Evolutionary conservation across 2,888 invertebrate species (phyloP), one percentile per base, ranked within the genome.

Genomic region (Brenthis ino): DNA sequence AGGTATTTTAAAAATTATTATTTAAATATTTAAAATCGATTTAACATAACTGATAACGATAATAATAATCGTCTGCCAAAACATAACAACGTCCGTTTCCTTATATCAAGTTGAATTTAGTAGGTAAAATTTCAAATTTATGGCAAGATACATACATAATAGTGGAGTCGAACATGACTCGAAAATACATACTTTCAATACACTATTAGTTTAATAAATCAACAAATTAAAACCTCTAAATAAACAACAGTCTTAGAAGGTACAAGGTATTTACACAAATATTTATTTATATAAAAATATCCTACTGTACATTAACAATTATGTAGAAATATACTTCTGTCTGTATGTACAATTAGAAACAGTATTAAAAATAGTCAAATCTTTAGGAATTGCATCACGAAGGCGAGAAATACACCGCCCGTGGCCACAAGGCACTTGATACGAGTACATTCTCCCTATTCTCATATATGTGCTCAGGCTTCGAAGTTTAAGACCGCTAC

Each of bases 221-320:
- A 91, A 89, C 89, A 83, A 89, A 89, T 91, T 90, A 93, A 89
- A 93, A 85, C 85, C 89, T 92, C 89, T 92, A 90, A 72, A 85
- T 87, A 85, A 91, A 91, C 92, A 93, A 93, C 93, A 93, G 92
- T 93, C 93, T 92, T 93, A 92, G 84, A 85, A 88, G 84, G 88
- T 88, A 92, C 85, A 87, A 83, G 86, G 88, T 93, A 91, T 93
- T 91, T 92, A 92, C 91, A 91, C 87, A 87, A 88, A 89, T 84
- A 85, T 88, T 72, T 79, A 73, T 76, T 75, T 78, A 80, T 80
- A 86, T 89, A 92, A 90, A 93, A 93, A 91, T 91, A 91, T 84
- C 83, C 90, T 92, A 92, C 88, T 90, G 88, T 92, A 91, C 90
- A 92, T 83, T 88, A 91, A 92, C 88, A 90, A 90, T 85, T 82